phyloP scores from a whole-genome alignment of 2,797 vertebrate genomes.

The Buceros bicornis region DNA sequence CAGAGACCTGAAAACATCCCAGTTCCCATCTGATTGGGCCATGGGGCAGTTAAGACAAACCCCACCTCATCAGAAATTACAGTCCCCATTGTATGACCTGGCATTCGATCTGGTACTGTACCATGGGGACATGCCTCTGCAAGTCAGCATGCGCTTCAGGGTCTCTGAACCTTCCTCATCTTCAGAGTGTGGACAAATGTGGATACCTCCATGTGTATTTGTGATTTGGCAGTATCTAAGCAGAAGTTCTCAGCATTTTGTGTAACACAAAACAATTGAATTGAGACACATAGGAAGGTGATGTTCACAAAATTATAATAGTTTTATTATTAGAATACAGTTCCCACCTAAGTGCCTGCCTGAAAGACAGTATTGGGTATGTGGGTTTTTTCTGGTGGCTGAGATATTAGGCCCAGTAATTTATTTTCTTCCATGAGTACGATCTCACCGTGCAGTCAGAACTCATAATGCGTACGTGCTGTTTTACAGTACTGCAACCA shows the following conservation, averaged over 20 bases:
- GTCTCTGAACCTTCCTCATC: fast-evolving
- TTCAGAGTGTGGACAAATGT: fast-evolving
- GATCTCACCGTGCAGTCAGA: neutral
- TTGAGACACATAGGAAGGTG: neutral
- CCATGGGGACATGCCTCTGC: neutral
- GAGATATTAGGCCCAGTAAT: neutral
- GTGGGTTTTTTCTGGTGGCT: neutral
- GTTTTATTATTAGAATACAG: neutral
- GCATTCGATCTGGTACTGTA: neutral
- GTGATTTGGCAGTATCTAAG: neutral
- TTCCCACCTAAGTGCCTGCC: neutral
- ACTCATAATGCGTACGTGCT: neutral
- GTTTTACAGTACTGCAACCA: neutral
- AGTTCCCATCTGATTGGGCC: neutral
- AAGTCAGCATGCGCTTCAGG: fast-evolving
- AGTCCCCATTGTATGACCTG: neutral
- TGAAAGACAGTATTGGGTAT: neutral
- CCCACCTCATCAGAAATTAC: neutral
- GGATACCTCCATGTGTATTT: fast-evolving
- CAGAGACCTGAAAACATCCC: neutral
- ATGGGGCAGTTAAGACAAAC: neutral
- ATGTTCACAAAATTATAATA: neutral
- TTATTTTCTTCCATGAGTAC: neutral
- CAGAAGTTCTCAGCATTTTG: neutral
- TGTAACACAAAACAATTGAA: neutral